These are phyloP conservation scores for Tetrax tetrax DNA, from an alignment of 2,113 vertebrate genomes.

Conservation along the genomic window DNA sequence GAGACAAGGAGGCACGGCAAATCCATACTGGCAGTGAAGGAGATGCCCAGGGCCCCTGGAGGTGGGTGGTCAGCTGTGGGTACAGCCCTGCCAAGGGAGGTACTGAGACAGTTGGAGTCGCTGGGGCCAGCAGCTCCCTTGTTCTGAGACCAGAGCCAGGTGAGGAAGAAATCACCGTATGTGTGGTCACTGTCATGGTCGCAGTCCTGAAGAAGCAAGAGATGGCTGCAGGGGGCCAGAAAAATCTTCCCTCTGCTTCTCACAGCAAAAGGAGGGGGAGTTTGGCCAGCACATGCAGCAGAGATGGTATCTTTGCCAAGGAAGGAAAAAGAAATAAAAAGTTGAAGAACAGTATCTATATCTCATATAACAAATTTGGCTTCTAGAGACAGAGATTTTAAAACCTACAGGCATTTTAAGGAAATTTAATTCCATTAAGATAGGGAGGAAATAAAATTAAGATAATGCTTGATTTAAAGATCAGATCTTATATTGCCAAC, in stretches of 20 bases:
- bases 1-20: neutral
- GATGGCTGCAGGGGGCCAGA: rapidly evolving
- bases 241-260: neutral
- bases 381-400: neutral
- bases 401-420: neutral
- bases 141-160: neutral
- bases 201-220: neutral
- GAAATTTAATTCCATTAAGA: neutral
- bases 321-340: neutral
- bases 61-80: neutral
- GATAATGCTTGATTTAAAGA: neutral
- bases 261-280: rapidly evolving
- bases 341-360: neutral
- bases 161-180: neutral
- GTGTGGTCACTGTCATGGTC: rapidly evolving
- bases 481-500: neutral
- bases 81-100: neutral
- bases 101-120: neutral
- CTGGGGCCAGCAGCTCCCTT: neutral
- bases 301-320: neutral
- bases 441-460: neutral
- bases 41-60: neutral
- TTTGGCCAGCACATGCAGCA: neutral
- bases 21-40: neutral
- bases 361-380: neutral